These are phyloP conservation scores for Orthosia cruda DNA, from an alignment of 2,888 invertebrate species.

Conservation along the genomic window DNA sequence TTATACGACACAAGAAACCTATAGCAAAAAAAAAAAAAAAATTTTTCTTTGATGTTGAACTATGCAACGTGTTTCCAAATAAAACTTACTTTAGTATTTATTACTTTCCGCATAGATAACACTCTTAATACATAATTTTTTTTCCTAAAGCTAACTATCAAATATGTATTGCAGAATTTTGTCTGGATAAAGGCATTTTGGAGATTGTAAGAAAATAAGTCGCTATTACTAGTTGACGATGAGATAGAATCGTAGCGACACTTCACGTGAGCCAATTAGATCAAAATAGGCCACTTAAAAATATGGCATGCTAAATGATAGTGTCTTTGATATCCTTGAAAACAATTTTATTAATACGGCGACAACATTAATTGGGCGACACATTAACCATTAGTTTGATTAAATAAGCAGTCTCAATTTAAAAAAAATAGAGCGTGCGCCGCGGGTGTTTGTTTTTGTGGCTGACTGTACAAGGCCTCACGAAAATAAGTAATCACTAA, in stretches of 20 bases:
- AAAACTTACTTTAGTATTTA: constrained; percentile 2
- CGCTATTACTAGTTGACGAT: background rate
- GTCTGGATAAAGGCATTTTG: background rate
- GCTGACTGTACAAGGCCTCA: constrained; percentile 7
- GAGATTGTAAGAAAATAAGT: background rate
- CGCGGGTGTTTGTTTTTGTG: too few species aligned
- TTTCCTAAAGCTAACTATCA: background rate
- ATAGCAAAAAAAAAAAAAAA: too few species aligned
- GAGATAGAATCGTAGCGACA: background rate
- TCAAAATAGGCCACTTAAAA: constrained; percentile 21
- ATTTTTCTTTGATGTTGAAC: background rate
- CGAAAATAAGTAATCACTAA: background rate
- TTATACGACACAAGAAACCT: constrained; percentile 44
- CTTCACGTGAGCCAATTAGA: background rate
- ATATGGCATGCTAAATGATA: constrained; percentile 1
- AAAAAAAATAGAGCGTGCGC: background rate
- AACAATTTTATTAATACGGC: constrained; percentile 10
- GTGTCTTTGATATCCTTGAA: constrained; percentile 17
- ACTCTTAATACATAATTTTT: constrained; percentile 1
- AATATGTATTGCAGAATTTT: constrained; percentile 7
- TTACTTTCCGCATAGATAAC: constrained; percentile 4
- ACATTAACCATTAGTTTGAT: constrained; percentile 7
- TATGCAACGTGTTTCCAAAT: background rate
- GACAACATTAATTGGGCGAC: background rate
- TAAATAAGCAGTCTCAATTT: background rate